Percentiles rank a stretch among this genome's conserved stretches.
phyloP scores from a whole-genome alignment of 2,888 invertebrate species.

The Xanthia icteritia region DNA sequence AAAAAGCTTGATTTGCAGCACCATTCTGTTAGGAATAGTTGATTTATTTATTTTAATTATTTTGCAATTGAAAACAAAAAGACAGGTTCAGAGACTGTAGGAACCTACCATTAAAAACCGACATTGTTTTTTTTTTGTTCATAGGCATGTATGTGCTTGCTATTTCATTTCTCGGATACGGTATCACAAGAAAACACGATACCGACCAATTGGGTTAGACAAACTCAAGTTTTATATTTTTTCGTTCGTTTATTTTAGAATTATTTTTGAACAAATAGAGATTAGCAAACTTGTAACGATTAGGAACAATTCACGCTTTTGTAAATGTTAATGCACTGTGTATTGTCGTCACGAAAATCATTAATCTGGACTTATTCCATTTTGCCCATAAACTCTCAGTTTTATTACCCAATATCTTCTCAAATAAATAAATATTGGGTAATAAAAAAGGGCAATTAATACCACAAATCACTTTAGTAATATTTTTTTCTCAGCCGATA shows the following conservation, averaged over 20 bases:
- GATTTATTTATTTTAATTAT: background rate
- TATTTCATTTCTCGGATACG: conserved; percentile 82
- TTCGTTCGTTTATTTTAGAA: conserved; percentile 49
- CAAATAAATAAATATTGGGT: conserved; percentile 34
- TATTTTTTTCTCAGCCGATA: conserved; percentile 42
- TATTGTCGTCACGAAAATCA: conserved; percentile 41
- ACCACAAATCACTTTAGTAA: conserved; percentile 40
- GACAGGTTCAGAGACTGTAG: background rate
- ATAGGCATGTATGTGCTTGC: conserved; percentile 86
- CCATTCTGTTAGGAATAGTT: conserved; percentile 8
- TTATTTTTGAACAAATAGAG: conserved; percentile 47
- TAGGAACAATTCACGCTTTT: conserved; percentile 54
- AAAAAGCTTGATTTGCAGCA: conserved; percentile 54
- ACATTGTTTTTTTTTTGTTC: conserved; percentile 68
- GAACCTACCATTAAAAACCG: conserved; percentile 3
- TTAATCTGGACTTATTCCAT: conserved; percentile 35
- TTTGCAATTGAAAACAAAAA: background rate
- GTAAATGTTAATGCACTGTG: conserved; percentile 49
- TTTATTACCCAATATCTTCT: conserved; percentile 45
- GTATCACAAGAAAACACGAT: conserved; percentile 82
- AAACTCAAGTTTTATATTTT: conserved; percentile 51
- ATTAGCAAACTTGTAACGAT: conserved; percentile 34
- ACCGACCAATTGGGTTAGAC: conserved; percentile 84
- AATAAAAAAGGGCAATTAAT: conserved; percentile 51
- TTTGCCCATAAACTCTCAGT: conserved; percentile 10